These are phyloP conservation scores for Boulengeromyrus knoepffleri DNA, from an alignment of 2,113 vertebrate species.

Conservation along the genomic window DNA sequence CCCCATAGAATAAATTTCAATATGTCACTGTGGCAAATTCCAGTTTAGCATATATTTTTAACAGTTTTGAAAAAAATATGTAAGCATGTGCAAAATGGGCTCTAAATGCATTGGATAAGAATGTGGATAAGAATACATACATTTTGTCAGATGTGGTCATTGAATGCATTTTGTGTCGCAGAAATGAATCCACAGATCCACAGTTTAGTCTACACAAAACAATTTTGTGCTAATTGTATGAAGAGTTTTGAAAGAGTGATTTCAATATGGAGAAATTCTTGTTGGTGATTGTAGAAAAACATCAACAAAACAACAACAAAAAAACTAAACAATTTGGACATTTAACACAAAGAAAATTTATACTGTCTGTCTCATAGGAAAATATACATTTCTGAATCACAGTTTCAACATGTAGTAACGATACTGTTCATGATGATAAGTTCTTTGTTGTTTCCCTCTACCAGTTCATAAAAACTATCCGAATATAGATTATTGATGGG, in stretches of 20 bases:
- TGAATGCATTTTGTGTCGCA: not conserved
- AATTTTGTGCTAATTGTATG: not conserved
- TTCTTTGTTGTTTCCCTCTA: not conserved
- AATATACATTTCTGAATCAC: not conserved
- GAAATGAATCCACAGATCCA: not conserved
- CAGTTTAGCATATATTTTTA: not conserved
- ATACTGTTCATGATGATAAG: not conserved
- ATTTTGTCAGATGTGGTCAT: not conserved
- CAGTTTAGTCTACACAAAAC: not conserved
- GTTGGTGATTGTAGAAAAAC: not conserved
- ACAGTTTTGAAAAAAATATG: not conserved
- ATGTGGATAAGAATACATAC: not conserved
- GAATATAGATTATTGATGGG: not conserved
- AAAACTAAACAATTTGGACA: not conserved
- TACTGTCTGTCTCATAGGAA: not conserved
- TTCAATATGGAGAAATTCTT: not conserved
- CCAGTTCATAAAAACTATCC: not conserved
- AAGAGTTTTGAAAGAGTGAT: not conserved
- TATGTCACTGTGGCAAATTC: not conserved
- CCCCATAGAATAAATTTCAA: too few relatives aligned
- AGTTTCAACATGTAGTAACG: not conserved
- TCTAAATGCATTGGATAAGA: too few relatives aligned
- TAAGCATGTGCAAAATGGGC: too few relatives aligned
- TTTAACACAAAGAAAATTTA: not conserved
- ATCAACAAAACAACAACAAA: not conserved